These are phyloP conservation scores for Rhopalosiphum nymphaeae DNA, from an alignment of 2,888 invertebrate species.

Conservation along the genomic window DNA sequence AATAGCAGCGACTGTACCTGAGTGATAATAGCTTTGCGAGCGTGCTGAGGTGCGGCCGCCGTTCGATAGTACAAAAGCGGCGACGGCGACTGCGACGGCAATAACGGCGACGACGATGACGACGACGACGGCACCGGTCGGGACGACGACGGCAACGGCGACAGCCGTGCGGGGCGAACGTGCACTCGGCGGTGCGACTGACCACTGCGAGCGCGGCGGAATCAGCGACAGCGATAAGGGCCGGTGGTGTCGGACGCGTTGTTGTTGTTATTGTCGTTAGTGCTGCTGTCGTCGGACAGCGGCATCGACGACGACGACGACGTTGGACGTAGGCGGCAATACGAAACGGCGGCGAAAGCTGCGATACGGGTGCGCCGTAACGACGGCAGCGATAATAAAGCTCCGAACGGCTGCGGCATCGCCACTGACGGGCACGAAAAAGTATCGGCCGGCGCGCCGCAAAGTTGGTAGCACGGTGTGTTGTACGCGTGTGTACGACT, in stretches of 20 bases:
- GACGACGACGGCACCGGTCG: not conserved
- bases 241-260: slow-evolving; percentile 1
- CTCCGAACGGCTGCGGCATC: slow-evolving; percentile 60
- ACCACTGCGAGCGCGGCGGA: slow-evolving; percentile 49
- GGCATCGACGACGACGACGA: not conserved
- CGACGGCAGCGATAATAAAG: slow-evolving; percentile 44
- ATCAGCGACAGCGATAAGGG: slow-evolving; percentile 56
- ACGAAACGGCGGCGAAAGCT: slow-evolving; percentile 3
- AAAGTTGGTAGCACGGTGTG: slow-evolving; percentile 56
- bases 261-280: slow-evolving; percentile 42
- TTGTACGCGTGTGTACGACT: not conserved
- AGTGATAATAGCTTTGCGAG: slow-evolving; percentile 37
- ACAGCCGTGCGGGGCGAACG: slow-evolving; percentile 60
- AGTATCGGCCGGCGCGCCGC: slow-evolving; percentile 33
- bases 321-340: slow-evolving; percentile 6
- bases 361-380: slow-evolving; percentile 54
- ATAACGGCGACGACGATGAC: not conserved
- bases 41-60: slow-evolving; percentile 34
- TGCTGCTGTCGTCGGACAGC: slow-evolving; percentile 33
- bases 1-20: not conserved
- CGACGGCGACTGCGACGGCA: not conserved
- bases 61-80: slow-evolving; percentile 56
- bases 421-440: slow-evolving; percentile 57
- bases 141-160: slow-evolving; percentile 24
- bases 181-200: slow-evolving; percentile 57